Conservation (phyloP, 2,888 invertebrate genomes). For the Sarcophaga caerulescens region DNA sequence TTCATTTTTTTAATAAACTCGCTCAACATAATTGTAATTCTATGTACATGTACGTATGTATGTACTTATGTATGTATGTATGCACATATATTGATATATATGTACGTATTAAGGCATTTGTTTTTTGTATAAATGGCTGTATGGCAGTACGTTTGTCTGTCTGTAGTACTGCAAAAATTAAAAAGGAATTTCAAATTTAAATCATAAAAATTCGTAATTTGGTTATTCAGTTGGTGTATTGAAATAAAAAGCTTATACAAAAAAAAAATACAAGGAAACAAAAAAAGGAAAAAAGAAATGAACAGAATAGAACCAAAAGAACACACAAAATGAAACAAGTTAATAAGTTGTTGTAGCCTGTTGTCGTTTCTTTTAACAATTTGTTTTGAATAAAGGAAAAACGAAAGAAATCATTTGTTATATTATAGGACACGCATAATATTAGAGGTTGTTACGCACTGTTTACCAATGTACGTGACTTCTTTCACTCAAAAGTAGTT, state of each 20-base stretch:
- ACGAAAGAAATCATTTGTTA: conserved; percentile 53
- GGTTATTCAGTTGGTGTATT: not conserved
- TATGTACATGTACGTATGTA: not conserved
- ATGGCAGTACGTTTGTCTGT: not conserved
- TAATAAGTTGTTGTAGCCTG: conserved; percentile 25
- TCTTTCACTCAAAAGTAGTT: conserved; percentile 24
- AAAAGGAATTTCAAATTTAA: conserved; percentile 48
- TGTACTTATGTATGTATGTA: not conserved
- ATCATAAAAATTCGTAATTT: not conserved
- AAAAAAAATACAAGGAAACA: too few relatives aligned
- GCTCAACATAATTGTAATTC: not conserved
- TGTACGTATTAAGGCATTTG: not conserved
- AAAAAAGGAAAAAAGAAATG: not conserved
- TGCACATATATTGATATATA: not conserved
- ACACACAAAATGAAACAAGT: not conserved
- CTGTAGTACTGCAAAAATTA: conserved; percentile 16
- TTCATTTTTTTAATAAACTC: conserved; percentile 44
- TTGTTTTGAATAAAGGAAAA: conserved; percentile 33
- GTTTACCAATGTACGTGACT: conserved; percentile 66
- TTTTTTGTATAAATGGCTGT: not conserved
- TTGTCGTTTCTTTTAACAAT: conserved; percentile 36
- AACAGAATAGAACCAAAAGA: conserved; percentile 9
- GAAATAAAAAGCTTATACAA: not conserved
- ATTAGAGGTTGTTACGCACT: conserved; percentile 69
- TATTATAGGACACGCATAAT: conserved; percentile 66